phyloP scores from a whole-genome alignment of 1,140 invertebrate genomes.

The Conopomorpha cramerella region DNA sequence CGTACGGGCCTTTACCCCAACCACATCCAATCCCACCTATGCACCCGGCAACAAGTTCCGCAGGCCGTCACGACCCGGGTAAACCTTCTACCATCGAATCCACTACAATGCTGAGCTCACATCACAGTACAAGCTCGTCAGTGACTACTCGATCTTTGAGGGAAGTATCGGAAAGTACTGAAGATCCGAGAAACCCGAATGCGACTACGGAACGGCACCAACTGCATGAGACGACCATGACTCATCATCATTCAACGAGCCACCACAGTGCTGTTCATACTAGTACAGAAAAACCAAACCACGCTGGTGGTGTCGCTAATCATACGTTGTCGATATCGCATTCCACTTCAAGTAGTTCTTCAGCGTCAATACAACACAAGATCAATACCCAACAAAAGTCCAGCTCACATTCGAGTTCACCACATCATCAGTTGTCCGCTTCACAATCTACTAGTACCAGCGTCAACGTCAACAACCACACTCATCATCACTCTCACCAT shows the following conservation, averaged over 20 bases:
- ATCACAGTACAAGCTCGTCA: constrained; percentile 68
- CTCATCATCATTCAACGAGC: constrained; percentile 66
- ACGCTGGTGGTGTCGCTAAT: constrained; percentile 55
- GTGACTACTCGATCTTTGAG: constrained; percentile 61
- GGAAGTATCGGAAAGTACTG: constrained; percentile 62
- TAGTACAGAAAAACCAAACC: constrained; percentile 62
- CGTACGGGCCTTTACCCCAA: constrained; percentile 72
- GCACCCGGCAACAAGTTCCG: constrained; percentile 59
- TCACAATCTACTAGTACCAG: constrained; percentile 50
- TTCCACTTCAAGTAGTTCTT: constrained; percentile 66
- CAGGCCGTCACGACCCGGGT: constrained; percentile 47
- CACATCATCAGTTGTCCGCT: constrained; percentile 56
- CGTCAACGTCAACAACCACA: constrained; percentile 53
- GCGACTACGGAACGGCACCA: constrained; percentile 59
- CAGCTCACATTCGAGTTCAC: constrained; percentile 57
- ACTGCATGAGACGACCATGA: constrained; percentile 65
- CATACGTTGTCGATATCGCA: constrained; percentile 68
- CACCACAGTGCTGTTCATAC: constrained; percentile 68
- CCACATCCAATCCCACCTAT: constrained; percentile 75
- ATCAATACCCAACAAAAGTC: constrained; percentile 60
- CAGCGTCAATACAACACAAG: constrained; percentile 65
- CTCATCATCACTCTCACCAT: constrained; percentile 63
- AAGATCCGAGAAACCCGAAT: constrained; percentile 51
- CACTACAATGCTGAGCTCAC: constrained; percentile 70
- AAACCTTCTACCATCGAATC: constrained; percentile 66